Evolutionary conservation across 2,797 vertebrate species (phyloP).

Genomic region (Lithobates sylvaticus): DNA sequence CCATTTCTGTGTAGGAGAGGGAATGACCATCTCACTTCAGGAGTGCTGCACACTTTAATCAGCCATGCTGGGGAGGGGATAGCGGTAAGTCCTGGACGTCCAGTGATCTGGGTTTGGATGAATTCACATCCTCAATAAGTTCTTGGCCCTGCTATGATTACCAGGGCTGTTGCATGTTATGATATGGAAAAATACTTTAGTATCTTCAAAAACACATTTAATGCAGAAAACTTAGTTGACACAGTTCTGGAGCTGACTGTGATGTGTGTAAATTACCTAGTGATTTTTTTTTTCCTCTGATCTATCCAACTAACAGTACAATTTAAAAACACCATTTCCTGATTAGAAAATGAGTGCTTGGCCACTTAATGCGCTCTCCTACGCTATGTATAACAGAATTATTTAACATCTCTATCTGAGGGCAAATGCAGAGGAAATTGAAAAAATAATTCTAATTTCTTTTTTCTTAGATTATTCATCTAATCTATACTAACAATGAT

Average conservation of each 20-base stretch:
- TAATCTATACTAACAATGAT: slow-evolving; percentile 56
- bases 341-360: slow-evolving; percentile 35
- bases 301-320: slow-evolving; percentile 2
- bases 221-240: not conserved
- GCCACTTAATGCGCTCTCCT: slow-evolving; percentile 36
- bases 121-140: not conserved
- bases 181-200: slow-evolving; percentile 1
- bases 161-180: slow-evolving; percentile 4
- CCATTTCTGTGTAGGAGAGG: not conserved
- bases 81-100: not conserved
- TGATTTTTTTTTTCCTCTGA: not conserved
- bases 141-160: not conserved
- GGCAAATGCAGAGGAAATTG: slow-evolving; percentile 25
- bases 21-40: not conserved
- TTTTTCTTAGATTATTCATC: slow-evolving; percentile 58
- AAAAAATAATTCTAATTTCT: slow-evolving; percentile 44
- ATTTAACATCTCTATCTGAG: slow-evolving; percentile 42
- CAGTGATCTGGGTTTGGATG: not conserved
- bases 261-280: slow-evolving; percentile 4
- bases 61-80: no score
- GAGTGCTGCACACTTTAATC: not conserved
- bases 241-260: not conserved
- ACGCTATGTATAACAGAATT: slow-evolving; percentile 48
- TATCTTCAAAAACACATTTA: not conserved
- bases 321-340: slow-evolving; percentile 35